Percentiles rank a stretch among this genome's conserved stretches.
These are phyloP conservation scores for Stenolophus ochropezus DNA, from an alignment of 2,888 invertebrate genomes.

Conservation along the genomic window DNA sequence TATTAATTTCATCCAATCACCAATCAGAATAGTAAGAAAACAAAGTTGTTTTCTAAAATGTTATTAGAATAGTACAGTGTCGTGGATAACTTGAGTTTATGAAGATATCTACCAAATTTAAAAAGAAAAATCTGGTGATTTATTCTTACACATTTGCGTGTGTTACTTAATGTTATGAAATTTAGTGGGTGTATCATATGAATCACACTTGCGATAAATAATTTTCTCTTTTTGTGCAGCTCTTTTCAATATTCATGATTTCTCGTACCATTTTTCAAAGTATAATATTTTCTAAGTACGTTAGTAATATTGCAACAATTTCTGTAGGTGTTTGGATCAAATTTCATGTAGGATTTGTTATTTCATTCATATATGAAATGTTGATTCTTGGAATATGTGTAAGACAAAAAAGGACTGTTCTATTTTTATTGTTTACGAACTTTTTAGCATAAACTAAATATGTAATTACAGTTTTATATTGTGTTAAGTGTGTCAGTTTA, in stretches of 20 bases:
- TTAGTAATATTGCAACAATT: slow-evolving; percentile 1
- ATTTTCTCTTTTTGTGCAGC: slow-evolving; percentile 4
- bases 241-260: slow-evolving; percentile 39
- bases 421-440: not conserved
- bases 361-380: not conserved
- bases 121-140: not conserved
- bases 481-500: too few relatives aligned
- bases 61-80: too few relatives aligned
- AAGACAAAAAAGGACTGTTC: not conserved
- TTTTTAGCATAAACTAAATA: not conserved
- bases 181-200: not conserved
- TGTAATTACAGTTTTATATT: too few relatives aligned
- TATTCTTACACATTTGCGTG: not conserved
- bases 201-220: not conserved
- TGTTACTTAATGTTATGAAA: not conserved
- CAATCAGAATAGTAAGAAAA: too few relatives aligned
- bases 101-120: not conserved
- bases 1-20: too few relatives aligned
- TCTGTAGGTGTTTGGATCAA: not conserved
- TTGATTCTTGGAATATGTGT: not conserved
- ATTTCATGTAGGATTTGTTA: not conserved
- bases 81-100: too few relatives aligned
- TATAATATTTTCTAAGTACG: slow-evolving; percentile 1
- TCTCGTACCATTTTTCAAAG: slow-evolving; percentile 22
- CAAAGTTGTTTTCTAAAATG: too few relatives aligned